These are phyloP conservation scores for Euura lappo DNA, from an alignment of 1,140 invertebrate species.

Conservation along the genomic window DNA sequence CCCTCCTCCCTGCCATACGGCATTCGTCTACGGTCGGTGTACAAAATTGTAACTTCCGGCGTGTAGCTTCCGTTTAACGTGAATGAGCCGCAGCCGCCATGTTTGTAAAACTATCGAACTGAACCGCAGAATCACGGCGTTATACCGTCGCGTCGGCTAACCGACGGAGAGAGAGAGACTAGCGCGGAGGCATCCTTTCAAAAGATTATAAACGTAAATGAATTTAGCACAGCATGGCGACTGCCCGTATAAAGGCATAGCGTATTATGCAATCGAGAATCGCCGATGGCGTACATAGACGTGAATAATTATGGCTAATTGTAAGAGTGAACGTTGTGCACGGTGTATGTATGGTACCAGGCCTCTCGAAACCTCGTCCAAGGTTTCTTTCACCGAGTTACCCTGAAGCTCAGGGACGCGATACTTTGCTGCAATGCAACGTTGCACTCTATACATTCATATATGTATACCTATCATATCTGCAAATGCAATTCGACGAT, in stretches of 20 bases:
- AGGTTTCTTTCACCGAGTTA: constrained; percentile 5
- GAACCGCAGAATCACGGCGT: too few relatives aligned
- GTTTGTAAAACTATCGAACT: not conserved
- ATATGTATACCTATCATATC: too few relatives aligned
- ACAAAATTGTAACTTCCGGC: constrained; percentile 3
- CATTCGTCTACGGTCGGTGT: not conserved
- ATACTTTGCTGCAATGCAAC: too few relatives aligned
- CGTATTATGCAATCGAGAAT: not conserved
- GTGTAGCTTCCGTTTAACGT: not conserved
- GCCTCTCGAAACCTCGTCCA: not conserved
- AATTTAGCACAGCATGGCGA: constrained; percentile 5
- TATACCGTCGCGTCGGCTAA: too few relatives aligned
- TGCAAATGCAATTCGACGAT: too few relatives aligned
- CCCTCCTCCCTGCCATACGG: not conserved
- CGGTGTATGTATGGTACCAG: not conserved
- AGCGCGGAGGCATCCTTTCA: not conserved
- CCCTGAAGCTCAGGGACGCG: not conserved
- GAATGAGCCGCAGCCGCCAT: not conserved
- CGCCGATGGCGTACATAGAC: not conserved
- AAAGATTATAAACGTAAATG: constrained; percentile 1
- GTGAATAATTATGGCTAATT: not conserved
- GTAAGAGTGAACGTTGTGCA: not conserved
- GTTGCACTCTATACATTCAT: too few relatives aligned
- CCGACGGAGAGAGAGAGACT: too few relatives aligned
- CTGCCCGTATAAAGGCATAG: not conserved